Percentiles rank a stretch among this genome's conserved stretches.
phyloP scores from a whole-genome alignment of 2,888 invertebrate species.

The Drosophila eohydei region DNA sequence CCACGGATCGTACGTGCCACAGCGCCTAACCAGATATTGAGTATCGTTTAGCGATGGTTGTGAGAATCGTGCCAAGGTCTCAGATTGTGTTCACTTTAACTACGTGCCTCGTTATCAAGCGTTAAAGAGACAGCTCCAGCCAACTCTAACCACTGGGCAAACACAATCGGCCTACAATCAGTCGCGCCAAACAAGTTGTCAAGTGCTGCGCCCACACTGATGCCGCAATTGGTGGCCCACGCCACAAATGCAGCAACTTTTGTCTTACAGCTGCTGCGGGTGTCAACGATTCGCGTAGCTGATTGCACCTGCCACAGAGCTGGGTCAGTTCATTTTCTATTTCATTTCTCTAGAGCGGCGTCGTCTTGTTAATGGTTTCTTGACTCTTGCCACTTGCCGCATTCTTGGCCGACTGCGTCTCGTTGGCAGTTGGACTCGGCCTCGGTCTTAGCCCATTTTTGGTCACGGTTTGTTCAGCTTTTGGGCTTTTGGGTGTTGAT shows the following conservation, averaged over 20 bases:
- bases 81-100: constrained; percentile 69
- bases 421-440: constrained; percentile 26
- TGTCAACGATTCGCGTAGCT: constrained; percentile 14
- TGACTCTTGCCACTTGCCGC: constrained; percentile 27
- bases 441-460: constrained; percentile 30
- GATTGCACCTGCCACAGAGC: constrained; percentile 36
- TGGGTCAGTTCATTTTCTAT: constrained; percentile 29
- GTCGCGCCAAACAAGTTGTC: constrained; percentile 62
- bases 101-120: constrained; percentile 71
- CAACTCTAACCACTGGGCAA: constrained; percentile 19
- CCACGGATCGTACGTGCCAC: constrained; percentile 61
- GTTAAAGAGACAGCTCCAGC: constrained; percentile 23
- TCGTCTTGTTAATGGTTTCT: constrained; percentile 49
- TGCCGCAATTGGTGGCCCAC: constrained; percentile 45
- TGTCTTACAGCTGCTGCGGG: constrained; percentile 26
- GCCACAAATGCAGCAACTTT: constrained; percentile 43
- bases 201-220: constrained; percentile 25
- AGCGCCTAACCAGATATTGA: constrained; percentile 41
- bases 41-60: constrained; percentile 32
- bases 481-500: constrained; percentile 80
- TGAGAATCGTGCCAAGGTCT: constrained; percentile 78
- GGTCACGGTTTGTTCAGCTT: constrained; percentile 41
- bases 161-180: constrained; percentile 62
- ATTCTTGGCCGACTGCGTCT: constrained; percentile 55
- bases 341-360: constrained; percentile 10